Percentiles rank a stretch among this genome's conserved stretches.
Conservation (phyloP, 2,797 vertebrate species). For the Pteropus rufus region DNA sequence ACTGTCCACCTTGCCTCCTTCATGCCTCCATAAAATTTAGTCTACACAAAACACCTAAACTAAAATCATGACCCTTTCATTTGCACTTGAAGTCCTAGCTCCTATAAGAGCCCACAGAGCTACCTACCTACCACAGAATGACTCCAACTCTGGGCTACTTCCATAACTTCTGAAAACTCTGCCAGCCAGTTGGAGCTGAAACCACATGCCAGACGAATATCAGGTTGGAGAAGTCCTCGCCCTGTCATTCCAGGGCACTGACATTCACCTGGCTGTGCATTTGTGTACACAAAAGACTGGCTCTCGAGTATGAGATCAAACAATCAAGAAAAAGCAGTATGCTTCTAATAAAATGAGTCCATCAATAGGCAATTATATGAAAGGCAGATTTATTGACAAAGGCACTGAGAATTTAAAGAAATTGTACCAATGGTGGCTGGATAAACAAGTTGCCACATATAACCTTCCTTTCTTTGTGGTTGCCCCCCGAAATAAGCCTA, state of each 20-base stretch:
- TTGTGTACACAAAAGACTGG: not conserved
- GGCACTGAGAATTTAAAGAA: not conserved
- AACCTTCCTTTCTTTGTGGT: not conserved
- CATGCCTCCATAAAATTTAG: not conserved
- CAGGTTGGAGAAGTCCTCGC: not conserved
- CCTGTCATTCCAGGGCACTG: not conserved
- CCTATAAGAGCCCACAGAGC: not conserved
- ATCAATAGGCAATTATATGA: not conserved
- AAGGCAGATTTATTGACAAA: not conserved
- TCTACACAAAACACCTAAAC: not conserved
- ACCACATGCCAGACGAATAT: fast-evolving
- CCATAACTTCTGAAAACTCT: not conserved
- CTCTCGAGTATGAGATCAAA: not conserved
- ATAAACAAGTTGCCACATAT: not conserved
- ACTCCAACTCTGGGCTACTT: not conserved
- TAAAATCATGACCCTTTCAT: not conserved
- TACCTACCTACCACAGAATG: not conserved
- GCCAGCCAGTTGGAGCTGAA: not conserved
- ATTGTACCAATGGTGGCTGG: not conserved
- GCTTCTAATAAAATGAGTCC: not conserved
- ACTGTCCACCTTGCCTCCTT: not conserved
- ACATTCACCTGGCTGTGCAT: no score
- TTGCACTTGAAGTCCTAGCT: not conserved
- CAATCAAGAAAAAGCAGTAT: not conserved
- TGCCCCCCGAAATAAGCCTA: not conserved